A percentile compares a stretch with the other conserved stretches of the same genome.
Conservation (phyloP, 2,888 invertebrate species). For the Tipula unca region DNA sequence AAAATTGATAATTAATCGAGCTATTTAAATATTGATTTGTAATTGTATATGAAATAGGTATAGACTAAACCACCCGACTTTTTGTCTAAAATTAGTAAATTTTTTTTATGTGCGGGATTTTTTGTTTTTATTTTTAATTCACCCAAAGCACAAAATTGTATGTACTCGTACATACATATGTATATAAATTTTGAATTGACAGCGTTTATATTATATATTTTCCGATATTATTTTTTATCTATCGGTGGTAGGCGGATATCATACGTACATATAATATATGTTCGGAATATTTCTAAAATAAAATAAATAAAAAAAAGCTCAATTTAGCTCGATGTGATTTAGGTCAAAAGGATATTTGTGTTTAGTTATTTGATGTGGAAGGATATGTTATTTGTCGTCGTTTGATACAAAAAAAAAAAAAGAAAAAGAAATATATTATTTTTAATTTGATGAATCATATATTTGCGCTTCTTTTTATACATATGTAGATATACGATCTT, state of each 20-base stretch:
- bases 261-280: neutral
- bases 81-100: neutral
- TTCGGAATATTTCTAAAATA: neutral
- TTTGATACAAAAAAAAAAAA: neutral
- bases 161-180: too few species aligned
- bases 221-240: neutral
- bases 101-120: neutral
- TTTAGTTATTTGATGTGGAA: neutral
- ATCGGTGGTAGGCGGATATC: neutral
- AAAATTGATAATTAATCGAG: neutral
- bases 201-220: neutral
- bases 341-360: neutral
- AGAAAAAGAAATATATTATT: neutral
- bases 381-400: constrained; percentile 8
- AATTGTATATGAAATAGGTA: too few species aligned
- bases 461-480: neutral
- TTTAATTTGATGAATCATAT: constrained; percentile 1
- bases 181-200: neutral
- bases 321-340: neutral
- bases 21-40: neutral
- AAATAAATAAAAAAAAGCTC: neutral
- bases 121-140: neutral
- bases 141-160: neutral
- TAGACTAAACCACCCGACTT: neutral
- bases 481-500: too few species aligned